Base-by-base conservation (phyloP, 2,888 invertebrate species). In the Drosophila merina region DNA sequence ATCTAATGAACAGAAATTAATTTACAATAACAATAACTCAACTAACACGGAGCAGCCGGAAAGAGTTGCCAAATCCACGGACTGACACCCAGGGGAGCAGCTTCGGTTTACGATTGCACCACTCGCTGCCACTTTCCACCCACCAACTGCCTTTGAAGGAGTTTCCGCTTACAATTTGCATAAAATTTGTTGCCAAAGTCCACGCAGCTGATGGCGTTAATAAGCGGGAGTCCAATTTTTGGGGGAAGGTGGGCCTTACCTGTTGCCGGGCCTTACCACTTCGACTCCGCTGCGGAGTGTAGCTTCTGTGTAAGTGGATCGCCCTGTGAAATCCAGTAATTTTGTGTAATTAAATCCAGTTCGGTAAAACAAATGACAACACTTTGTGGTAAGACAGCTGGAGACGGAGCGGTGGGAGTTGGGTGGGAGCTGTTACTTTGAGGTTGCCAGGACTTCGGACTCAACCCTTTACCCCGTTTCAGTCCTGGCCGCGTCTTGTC, bases 101-200 rank as follows among this genome's bases (percentile, higher is more conserved):
- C 42, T 58, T 48, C 28, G 72, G 68, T 73, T 72, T 73, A 74
- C 66, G 67, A 64, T 77, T 64, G 62, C 70, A 72, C 48, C 75
- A 75, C 64, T 67, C 72, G 54, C 55, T 33, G 33, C 72, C 36
- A 38, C 31, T 20, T 30, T 30, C 14, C 44, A 25, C 20, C 4
- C 10, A 5, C 25, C 25, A 8, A 60, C 50, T 75, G 74, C 72
- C 83, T 87, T 88, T 81, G 82, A 80, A 85, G 88, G 83, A 88
- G 90, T 89, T 91, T 91, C 90, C 91, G 88, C 85, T 89, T 86
- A 80, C 89, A 89, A 91, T 91, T 91, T 91, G 89, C 91, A 91
- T 91, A 91, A 89, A 89, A 88, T 89, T 88, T 84, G 86, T 80
- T 87, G 76, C 20, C 77, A 81, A 72, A 76, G 55, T 83, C 83